These are phyloP conservation scores for Temnothorax unifasciatus DNA, from an alignment of 2,888 invertebrate genomes.

Conservation along the genomic window DNA sequence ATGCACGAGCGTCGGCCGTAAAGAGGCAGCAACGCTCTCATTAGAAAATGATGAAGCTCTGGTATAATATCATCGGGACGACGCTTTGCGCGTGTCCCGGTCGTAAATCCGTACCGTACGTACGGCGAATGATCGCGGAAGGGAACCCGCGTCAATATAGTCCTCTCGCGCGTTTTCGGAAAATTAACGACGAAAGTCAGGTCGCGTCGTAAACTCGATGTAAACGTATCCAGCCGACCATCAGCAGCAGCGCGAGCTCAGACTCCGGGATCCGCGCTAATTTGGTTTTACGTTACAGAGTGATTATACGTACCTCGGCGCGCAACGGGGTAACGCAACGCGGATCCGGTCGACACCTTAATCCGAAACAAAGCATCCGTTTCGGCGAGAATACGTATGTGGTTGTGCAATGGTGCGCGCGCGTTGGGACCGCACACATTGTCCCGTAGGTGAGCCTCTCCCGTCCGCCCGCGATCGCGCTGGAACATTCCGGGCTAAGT, in stretches of 20 bases:
- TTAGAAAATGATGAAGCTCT: conserved; percentile 38
- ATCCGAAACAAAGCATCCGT: conserved; percentile 80
- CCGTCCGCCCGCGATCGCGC: conserved; percentile 59
- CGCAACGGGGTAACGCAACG: conserved; percentile 76
- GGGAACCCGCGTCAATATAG: neutral
- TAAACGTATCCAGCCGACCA: conserved; percentile 54
- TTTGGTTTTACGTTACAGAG: conserved; percentile 81
- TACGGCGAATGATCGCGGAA: neutral
- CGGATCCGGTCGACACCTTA: conserved; percentile 78
- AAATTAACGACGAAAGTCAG: conserved; percentile 58
- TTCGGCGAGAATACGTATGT: conserved; percentile 56
- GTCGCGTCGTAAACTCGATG: conserved; percentile 51
- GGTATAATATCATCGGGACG: conserved; percentile 35
- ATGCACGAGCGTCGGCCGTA: conserved; percentile 3
- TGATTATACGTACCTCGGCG: conserved; percentile 75
- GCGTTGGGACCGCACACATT: conserved; percentile 78
- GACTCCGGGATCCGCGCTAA: conserved; percentile 72
- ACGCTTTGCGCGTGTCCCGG: neutral
- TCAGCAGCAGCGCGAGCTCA: conserved; percentile 61
- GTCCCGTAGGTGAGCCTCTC: conserved; percentile 63
- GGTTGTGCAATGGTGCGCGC: conserved; percentile 53
- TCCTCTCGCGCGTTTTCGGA: conserved; percentile 35
- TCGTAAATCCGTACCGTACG: conserved; percentile 37
- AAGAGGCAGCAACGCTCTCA: conserved; percentile 1
- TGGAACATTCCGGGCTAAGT: conserved; percentile 52